phyloP scores from a whole-genome alignment of 1,140 invertebrate genomes.

The Bombus superbus region DNA sequence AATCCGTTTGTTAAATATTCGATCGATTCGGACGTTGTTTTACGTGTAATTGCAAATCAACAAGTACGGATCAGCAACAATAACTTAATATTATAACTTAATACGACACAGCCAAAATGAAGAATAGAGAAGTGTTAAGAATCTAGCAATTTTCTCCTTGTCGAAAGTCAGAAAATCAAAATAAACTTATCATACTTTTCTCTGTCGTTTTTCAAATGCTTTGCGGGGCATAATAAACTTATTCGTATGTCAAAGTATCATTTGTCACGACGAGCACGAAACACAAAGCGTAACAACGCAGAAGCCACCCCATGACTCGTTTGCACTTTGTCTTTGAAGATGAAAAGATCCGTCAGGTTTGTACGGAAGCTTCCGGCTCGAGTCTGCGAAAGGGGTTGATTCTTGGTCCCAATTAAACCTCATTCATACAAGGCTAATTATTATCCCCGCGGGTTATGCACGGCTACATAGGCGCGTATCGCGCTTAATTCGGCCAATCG shows the following conservation, averaged over 20 bases:
- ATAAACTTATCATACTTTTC: neutral
- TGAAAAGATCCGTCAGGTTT: constrained; percentile 70
- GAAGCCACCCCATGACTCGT: constrained; percentile 14
- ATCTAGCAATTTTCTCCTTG: too few species aligned
- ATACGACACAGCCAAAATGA: too few species aligned
- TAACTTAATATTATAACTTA: neutral
- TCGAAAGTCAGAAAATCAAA: neutral
- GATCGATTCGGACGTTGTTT: neutral
- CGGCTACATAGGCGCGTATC: constrained; percentile 65
- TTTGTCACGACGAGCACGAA: neutral
- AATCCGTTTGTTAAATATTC: neutral
- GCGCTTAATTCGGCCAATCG: constrained; percentile 75
- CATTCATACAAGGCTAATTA: constrained; percentile 80
- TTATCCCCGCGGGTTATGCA: constrained; percentile 71
- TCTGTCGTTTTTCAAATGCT: too few species aligned
- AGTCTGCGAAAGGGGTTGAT: constrained; percentile 65
- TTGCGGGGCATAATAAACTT: neutral
- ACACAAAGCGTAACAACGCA: constrained; percentile 7
- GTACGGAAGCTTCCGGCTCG: constrained; percentile 63
- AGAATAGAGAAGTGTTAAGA: too few species aligned
- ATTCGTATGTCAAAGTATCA: neutral
- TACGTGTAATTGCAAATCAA: too few species aligned
- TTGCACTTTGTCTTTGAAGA: constrained; percentile 73
- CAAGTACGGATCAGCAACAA: neutral
- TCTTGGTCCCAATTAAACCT: constrained; percentile 76